Conservation (phyloP, 2,888 invertebrate species). For the Oscheius onirici region DNA sequence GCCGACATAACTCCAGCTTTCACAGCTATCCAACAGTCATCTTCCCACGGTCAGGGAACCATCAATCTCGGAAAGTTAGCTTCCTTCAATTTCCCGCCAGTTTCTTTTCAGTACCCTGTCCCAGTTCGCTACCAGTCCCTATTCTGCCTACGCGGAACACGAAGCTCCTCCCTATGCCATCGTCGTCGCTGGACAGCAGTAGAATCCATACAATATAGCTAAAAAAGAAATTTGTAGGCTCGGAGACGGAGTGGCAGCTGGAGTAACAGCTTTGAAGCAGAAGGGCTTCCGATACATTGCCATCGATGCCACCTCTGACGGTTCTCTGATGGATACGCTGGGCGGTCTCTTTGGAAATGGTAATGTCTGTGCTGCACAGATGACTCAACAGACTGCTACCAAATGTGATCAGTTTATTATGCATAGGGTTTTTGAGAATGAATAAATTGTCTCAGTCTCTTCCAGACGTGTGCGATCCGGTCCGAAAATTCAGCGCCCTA, state of each 20-base stretch:
- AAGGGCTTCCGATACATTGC: background rate
- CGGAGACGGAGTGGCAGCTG: background rate
- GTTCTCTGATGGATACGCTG: background rate
- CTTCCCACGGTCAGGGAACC: background rate
- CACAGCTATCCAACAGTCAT: background rate
- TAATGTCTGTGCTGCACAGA: background rate
- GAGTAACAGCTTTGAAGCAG: background rate
- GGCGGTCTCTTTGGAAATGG: constrained; percentile 1
- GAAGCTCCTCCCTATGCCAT: constrained; percentile 19
- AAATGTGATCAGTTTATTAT: constrained; percentile 8
- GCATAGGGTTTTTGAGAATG: constrained; percentile 15
- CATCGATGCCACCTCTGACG: background rate
- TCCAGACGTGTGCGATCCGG: too few relatives aligned
- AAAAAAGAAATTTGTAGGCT: background rate
- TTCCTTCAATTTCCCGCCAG: background rate
- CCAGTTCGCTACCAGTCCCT: background rate
- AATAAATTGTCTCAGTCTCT: background rate
- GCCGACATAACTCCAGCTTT: background rate
- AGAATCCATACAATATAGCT: background rate
- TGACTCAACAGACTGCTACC: background rate
- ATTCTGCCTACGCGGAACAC: constrained; percentile 15
- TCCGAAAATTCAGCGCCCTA: too few relatives aligned
- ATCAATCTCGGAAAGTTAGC: background rate
- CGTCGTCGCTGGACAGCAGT: background rate
- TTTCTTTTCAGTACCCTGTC: background rate